Conservation (phyloP, 2,888 invertebrate species). For the Polymixis lichenea region DNA sequence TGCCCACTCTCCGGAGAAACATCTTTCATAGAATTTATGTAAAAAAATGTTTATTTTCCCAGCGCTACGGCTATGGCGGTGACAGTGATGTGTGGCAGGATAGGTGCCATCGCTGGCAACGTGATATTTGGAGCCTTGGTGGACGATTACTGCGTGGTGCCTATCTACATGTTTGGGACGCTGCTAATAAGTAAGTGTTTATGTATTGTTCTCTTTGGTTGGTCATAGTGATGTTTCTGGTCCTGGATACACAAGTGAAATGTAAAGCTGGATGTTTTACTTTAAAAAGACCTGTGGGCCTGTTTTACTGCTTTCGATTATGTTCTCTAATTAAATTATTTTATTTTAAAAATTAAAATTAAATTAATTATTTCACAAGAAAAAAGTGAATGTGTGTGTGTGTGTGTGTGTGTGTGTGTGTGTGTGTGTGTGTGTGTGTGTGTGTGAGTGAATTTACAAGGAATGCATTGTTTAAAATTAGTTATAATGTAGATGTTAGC, state of each 20-base stretch:
- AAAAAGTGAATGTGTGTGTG: too few relatives aligned
- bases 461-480: too few relatives aligned
- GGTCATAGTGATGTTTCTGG: background rate
- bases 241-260: background rate
- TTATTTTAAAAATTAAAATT: too few relatives aligned
- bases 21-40: background rate
- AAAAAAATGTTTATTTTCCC: constrained; percentile 27
- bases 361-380: too few relatives aligned
- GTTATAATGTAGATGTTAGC: too few relatives aligned
- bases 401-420: too few relatives aligned
- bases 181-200: constrained; percentile 89
- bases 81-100: constrained; percentile 90
- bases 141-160: constrained; percentile 90
- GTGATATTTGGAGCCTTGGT: constrained; percentile 90
- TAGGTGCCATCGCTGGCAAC: constrained; percentile 91
- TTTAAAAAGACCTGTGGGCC: background rate
- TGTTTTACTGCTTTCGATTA: background rate
- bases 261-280: background rate
- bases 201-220: background rate
- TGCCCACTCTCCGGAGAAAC: too few relatives aligned
- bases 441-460: too few relatives aligned
- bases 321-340: too few relatives aligned
- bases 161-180: constrained; percentile 91
- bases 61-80: constrained; percentile 91
- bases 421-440: too few relatives aligned